phyloP scores from a whole-genome alignment of 2,797 vertebrate genomes.

The Syndactyla subalaris region DNA sequence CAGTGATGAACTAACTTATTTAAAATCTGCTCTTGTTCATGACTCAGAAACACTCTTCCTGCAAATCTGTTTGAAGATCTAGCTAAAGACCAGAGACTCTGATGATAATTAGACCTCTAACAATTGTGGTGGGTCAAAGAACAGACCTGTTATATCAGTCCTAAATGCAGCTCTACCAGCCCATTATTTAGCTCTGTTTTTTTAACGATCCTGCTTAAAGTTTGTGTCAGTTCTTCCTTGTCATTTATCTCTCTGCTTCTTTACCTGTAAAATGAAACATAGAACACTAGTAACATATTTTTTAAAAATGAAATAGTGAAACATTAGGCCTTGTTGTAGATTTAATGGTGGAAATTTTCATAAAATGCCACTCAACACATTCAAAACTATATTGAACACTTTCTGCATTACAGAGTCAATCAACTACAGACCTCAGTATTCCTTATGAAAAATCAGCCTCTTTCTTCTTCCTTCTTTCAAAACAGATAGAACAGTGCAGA shows the following conservation, averaged over 20 bases:
- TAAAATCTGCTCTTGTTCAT: neutral
- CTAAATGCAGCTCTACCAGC: neutral
- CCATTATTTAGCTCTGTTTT: constrained; percentile 2
- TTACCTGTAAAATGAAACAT: constrained; percentile 20
- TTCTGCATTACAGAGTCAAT: neutral
- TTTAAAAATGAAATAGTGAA: neutral
- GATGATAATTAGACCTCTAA: constrained; percentile 17
- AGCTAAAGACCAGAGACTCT: neutral
- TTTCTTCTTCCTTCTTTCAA: neutral
- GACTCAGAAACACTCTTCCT: neutral
- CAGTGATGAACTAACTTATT: neutral
- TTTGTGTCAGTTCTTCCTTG: neutral
- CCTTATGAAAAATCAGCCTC: neutral
- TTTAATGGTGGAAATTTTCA: neutral
- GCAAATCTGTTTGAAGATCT: constrained; percentile 5
- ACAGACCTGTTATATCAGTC: neutral
- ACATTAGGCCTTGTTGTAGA: neutral
- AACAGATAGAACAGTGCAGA: neutral
- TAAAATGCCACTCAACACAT: neutral
- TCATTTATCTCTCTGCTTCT: neutral
- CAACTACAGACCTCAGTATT: neutral
- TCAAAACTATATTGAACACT: neutral
- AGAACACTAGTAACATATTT: neutral
- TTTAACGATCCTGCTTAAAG: constrained; percentile 16
- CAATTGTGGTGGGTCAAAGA: neutral